Evolutionary conservation across 2,888 invertebrate genomes (phyloP), one percentile per base, ranked within the genome.

Genomic region (Ischnus inquisitorius): DNA sequence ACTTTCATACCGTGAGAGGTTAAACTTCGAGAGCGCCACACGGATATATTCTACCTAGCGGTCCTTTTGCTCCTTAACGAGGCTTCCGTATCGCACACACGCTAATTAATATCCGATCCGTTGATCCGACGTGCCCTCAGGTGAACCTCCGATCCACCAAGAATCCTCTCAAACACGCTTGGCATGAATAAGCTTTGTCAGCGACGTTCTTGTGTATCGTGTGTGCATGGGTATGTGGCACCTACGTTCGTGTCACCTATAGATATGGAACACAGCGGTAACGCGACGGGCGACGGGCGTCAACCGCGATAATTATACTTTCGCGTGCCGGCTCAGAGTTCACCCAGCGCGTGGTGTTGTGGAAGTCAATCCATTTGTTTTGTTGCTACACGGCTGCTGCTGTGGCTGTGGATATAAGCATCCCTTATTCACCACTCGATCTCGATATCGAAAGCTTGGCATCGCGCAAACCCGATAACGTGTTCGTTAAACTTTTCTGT

Each of bases 101-200:
- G 83, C 84, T 88, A 88, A 89, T 90, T 89, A 89, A 88, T 89
- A 88, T 84, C 67, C 72, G 85, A 80, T 86, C 65, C 71, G 79
- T 82, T 82, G 68, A 82, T 82, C 68, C 69, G 46, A 41, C 57
- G 51, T 74, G 78, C 48, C 43, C 51, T 51, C 22, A 48, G 41
- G 48, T 62, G 68, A 82, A 74, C 41, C 28, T 51, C 41, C 67
- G 48, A 62, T 74, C 10, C 25, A 65, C 19, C 60, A 57, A 39
- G 57, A 72, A 60, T 60, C 16, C 62, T 57, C 57, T 54, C 54
- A 19, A 6, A 41, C 48, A 3, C 22, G 39, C 22, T 60, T 1
- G 28, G 34, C 46, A 43, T 43, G 41, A 39, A 19, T 57, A 43
- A 51, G 51, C 54, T 64, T 69, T 76, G 75, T 79, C 34, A 34